Percentiles rank a stretch among this genome's conserved stretches.
Conservation (phyloP, 2,797 vertebrate genomes). For the Tinamus major region DNA sequence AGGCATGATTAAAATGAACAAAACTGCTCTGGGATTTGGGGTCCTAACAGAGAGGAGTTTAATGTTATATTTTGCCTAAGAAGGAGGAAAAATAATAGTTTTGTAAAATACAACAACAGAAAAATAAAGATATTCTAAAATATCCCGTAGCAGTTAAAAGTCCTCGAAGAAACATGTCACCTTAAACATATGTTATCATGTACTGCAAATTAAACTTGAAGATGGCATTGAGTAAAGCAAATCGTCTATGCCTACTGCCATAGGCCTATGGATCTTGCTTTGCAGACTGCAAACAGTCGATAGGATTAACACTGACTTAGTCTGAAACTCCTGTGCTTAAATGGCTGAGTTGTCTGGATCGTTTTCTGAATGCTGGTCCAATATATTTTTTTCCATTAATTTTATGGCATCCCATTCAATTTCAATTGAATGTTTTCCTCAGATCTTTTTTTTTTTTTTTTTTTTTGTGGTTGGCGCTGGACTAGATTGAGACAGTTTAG, state of each 20-base stretch:
- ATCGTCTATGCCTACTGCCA: neutral
- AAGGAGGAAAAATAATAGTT: neutral
- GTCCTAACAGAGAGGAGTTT: neutral
- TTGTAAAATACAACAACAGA: neutral
- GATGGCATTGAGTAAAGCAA: neutral
- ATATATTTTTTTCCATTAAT: neutral
- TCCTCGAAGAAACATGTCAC: neutral
- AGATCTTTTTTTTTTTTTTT: too few species aligned
- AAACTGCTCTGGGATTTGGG: neutral
- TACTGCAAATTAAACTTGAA: neutral
- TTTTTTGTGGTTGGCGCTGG: neutral
- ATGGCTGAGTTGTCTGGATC: neutral
- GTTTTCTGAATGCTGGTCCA: neutral
- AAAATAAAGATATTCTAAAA: neutral
- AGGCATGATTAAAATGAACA: conserved; percentile 39
- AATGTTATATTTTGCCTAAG: neutral
- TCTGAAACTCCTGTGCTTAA: neutral
- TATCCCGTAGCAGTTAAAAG: neutral
- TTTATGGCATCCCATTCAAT: neutral
- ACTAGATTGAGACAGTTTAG: neutral
- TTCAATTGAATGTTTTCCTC: neutral
- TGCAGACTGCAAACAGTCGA: neutral
- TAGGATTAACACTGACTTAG: neutral
- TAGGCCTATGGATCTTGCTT: neutral
- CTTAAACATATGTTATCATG: too few species aligned